A percentile compares a stretch with the other conserved stretches of the same genome.
Conservation (phyloP, 2,797 vertebrate species). For the Passerculus sandwichensis region DNA sequence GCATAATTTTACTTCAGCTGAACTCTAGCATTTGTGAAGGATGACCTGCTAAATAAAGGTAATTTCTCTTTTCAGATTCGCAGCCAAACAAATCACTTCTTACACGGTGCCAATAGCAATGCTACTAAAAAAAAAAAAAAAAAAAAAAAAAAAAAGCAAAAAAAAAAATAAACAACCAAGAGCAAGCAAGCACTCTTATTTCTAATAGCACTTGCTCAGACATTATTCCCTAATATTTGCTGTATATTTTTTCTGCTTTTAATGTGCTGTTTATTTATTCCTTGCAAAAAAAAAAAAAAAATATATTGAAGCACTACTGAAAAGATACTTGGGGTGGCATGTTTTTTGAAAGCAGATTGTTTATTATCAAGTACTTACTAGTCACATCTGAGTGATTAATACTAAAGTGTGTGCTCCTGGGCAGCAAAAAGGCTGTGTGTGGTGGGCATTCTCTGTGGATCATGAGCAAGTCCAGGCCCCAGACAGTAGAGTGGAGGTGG, state of each 20-base stretch:
- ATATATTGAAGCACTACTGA: not conserved
- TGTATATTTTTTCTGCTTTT: not conserved
- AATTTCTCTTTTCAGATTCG: not conserved
- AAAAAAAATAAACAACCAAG: no score
- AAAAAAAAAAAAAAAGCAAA: not conserved
- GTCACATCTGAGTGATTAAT: not conserved
- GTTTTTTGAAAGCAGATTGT: not conserved
- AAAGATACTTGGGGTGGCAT: not conserved
- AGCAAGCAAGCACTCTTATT: not conserved
- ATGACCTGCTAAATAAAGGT: conserved; percentile 23
- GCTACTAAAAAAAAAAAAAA: not conserved
- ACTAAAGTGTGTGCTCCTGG: not conserved
- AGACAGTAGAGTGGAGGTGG: not conserved
- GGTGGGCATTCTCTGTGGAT: not conserved
- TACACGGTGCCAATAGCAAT: not conserved
- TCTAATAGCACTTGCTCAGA: not conserved
- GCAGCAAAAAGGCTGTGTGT: not conserved
- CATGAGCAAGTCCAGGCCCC: not conserved
- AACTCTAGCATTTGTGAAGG: not conserved
- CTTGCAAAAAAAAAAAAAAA: not conserved
- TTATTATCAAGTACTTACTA: not conserved
- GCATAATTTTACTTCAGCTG: conserved; percentile 1
- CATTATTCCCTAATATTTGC: not conserved
- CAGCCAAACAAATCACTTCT: conserved; percentile 14
- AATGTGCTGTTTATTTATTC: not conserved